Conservation (phyloP, 2,888 invertebrate species). For the Pseudococcus viburni region DNA sequence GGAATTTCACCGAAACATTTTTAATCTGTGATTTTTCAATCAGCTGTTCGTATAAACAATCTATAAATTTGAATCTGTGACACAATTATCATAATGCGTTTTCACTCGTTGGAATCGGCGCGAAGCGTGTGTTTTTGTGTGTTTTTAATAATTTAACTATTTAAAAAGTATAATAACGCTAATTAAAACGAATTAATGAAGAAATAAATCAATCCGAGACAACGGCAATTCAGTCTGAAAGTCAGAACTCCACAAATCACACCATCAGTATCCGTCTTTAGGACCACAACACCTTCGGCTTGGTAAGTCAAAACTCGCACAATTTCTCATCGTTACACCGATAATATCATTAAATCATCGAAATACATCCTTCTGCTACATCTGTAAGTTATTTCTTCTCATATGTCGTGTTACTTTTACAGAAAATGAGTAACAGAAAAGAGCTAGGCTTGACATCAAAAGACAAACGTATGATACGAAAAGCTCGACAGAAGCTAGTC, state of each 20-base stretch:
- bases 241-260: not conserved
- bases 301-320: not conserved
- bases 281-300: not conserved
- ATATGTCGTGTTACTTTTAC: not conserved
- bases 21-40: not conserved
- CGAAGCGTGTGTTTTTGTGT: conserved; percentile 40
- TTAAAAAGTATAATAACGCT: not conserved
- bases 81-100: conserved; percentile 42
- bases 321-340: not conserved
- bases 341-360: not conserved
- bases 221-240: not conserved
- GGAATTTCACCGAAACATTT: not conserved
- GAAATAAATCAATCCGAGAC: not conserved
- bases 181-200: not conserved
- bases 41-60: conserved; percentile 11
- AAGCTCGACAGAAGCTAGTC: conserved; percentile 59
- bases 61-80: not conserved
- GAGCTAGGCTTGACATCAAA: conserved; percentile 55
- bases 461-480: conserved; percentile 62
- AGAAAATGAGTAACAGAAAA: conserved; percentile 60
- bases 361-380: not conserved
- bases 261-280: not conserved
- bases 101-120: conserved; percentile 44
- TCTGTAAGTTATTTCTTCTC: not conserved
- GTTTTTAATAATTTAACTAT: not conserved